Evolutionary conservation across 2,113 vertebrate genomes (phyloP).

Genomic region (Microcebus ravelobensis): DNA sequence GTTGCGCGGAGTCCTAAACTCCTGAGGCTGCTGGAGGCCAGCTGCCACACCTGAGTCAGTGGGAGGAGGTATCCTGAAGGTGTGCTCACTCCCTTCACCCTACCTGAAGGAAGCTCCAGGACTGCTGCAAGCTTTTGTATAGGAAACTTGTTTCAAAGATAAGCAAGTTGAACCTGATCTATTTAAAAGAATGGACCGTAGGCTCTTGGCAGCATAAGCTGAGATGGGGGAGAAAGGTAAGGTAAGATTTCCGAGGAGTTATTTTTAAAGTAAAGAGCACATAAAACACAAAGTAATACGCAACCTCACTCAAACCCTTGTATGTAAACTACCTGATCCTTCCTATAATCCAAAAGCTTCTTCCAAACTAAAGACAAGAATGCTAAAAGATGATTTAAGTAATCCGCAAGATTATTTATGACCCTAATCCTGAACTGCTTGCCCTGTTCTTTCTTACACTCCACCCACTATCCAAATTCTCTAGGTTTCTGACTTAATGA

Average conservation of each 20-base stretch:
- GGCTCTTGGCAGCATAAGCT: background rate
- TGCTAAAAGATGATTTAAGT: constrained; percentile 9
- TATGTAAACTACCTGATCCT: constrained; percentile 21
- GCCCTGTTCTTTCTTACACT: constrained; percentile 4
- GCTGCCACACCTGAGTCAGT: background rate
- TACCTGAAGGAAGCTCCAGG: background rate
- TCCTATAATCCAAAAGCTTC: constrained; percentile 42
- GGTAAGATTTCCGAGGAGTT: constrained; percentile 23
- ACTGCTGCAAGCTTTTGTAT: background rate
- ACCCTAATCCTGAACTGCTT: constrained; percentile 23
- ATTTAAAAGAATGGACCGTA: background rate
- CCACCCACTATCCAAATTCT: constrained; percentile 48
- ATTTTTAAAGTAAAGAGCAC: constrained; percentile 42
- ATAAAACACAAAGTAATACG: constrained; percentile 36
- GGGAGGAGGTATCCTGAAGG: background rate
- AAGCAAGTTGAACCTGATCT: background rate
- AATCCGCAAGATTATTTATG: constrained; percentile 48
- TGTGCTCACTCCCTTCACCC: background rate
- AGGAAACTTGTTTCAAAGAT: constrained; percentile 2
- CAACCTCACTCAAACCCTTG: background rate
- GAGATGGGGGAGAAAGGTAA: background rate
- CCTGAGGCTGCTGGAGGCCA: background rate
- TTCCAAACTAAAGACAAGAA: constrained; percentile 55
- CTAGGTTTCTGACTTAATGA: constrained; percentile 50
- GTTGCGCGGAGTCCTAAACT: background rate